These are phyloP conservation scores for Ferrisia virgata DNA, from an alignment of 2,888 invertebrate genomes.

Conservation along the genomic window DNA sequence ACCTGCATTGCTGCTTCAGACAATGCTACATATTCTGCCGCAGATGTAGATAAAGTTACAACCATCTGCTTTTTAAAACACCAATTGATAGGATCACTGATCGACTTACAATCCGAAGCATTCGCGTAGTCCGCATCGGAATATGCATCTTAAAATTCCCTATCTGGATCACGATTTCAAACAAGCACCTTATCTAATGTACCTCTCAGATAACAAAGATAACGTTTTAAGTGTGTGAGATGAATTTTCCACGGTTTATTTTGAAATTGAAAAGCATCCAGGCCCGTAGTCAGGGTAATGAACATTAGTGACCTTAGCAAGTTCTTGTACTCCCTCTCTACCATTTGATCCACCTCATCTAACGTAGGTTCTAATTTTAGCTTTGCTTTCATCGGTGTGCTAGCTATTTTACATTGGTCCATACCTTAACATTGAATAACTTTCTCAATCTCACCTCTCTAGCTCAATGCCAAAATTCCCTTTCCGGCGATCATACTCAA, in stretches of 20 bases:
- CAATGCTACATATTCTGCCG: not conserved
- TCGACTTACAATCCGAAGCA: not conserved
- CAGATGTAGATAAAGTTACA: not conserved
- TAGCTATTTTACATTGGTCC: not conserved
- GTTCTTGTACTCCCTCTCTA: not conserved
- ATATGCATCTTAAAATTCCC: not conserved
- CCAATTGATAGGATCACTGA: not conserved
- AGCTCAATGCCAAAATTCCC: too few relatives aligned
- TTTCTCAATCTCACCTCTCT: not conserved
- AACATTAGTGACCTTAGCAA: not conserved
- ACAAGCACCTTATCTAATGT: too few relatives aligned
- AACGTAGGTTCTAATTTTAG: not conserved
- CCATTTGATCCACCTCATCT: not conserved
- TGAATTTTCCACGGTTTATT: not conserved
- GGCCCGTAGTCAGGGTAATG: not conserved
- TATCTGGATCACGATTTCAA: not conserved
- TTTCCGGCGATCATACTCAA: not conserved
- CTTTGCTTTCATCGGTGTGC: not conserved
- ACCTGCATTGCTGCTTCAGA: not conserved
- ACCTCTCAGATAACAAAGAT: too few relatives aligned
- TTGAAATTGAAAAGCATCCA: not conserved
- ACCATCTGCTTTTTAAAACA: not conserved
- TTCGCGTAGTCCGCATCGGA: not conserved
- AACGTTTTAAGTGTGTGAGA: not conserved
- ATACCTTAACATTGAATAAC: not conserved